phyloP scores from a whole-genome alignment of 2,888 invertebrate species.

The Sinhomidia bicolor region DNA sequence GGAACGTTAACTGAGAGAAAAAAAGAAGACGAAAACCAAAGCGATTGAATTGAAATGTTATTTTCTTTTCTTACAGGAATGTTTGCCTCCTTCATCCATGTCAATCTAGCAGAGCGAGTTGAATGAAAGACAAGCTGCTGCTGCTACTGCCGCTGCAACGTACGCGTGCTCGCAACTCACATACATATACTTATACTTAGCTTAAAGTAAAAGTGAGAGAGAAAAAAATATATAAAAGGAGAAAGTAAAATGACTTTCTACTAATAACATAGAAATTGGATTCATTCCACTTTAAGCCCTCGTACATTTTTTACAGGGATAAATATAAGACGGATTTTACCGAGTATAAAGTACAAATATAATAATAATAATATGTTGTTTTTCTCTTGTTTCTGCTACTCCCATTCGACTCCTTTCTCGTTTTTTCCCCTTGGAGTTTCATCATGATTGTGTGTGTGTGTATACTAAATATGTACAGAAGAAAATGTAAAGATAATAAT shows the following conservation, averaged over 20 bases:
- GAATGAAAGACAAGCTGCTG: conserved; percentile 11
- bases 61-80: neutral
- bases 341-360: too few relatives aligned
- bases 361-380: too few relatives aligned
- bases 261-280: conserved; percentile 59
- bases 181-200: too few relatives aligned
- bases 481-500: conserved; percentile 18
- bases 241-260: conserved; percentile 56
- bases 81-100: neutral
- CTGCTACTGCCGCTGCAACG: too few relatives aligned
- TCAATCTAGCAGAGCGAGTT: conserved; percentile 15
- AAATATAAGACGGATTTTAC: too few relatives aligned
- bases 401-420: too few relatives aligned
- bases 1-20: too few relatives aligned
- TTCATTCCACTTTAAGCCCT: conserved; percentile 50
- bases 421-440: conserved; percentile 32
- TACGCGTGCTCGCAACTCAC: too few relatives aligned
- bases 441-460: conserved; percentile 40
- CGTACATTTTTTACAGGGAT: conserved; percentile 24
- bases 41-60: conserved; percentile 23
- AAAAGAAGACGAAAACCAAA: conserved; percentile 23
- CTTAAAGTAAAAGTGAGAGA: neutral
- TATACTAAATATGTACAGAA: neutral
- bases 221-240: neutral
- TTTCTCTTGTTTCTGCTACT: neutral